Conservation (phyloP, 2,888 invertebrate genomes). For the Lepidonotus clava region DNA sequence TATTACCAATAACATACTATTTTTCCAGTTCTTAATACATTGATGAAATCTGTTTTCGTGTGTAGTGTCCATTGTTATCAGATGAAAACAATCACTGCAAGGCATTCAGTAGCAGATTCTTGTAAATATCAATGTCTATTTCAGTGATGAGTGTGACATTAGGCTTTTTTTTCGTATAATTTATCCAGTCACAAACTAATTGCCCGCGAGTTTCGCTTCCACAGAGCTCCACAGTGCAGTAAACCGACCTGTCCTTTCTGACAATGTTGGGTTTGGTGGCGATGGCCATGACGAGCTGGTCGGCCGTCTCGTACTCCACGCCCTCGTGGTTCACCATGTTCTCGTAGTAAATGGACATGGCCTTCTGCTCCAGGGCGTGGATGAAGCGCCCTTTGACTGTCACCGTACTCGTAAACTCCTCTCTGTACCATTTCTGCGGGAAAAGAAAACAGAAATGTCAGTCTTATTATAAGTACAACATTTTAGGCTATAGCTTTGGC, state of each 20-base stretch:
- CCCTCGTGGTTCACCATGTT: not conserved
- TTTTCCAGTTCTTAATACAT: too few relatives aligned
- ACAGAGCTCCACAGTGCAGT: not conserved
- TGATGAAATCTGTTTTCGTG: too few relatives aligned
- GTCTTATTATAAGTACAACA: too few relatives aligned
- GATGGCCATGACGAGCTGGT: conserved; percentile 52
- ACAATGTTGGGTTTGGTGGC: not conserved
- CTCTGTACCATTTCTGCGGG: not conserved
- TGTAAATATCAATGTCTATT: not conserved
- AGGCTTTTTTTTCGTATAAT: not conserved
- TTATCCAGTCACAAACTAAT: not conserved
- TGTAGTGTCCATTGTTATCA: too few relatives aligned
- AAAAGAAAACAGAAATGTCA: too few relatives aligned
- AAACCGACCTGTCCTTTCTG: not conserved
- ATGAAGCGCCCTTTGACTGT: not conserved
- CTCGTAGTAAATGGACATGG: not conserved
- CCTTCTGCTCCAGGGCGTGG: not conserved
- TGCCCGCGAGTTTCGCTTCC: not conserved
- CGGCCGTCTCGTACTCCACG: conserved; percentile 1
- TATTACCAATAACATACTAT: too few relatives aligned
- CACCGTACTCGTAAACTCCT: not conserved
- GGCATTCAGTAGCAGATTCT: not conserved
- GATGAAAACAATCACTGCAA: too few relatives aligned
- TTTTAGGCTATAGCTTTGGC: too few relatives aligned
- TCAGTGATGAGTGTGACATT: not conserved